A percentile compares a stretch with the other conserved stretches of the same genome.
Conservation (phyloP, 2,888 invertebrate genomes). For the Volucella bombylans region DNA sequence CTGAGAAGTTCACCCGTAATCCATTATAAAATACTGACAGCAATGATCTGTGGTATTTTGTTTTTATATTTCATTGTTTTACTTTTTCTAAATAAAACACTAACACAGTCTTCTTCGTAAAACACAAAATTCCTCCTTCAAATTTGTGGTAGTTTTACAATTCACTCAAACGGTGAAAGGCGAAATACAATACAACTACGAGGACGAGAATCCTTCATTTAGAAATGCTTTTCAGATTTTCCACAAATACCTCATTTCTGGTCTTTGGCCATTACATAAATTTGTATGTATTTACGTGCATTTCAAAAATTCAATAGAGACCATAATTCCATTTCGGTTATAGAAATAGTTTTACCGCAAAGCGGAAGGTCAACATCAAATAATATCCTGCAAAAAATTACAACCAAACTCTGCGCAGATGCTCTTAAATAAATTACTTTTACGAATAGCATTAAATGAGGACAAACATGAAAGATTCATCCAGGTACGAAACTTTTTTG, state of each 20-base stretch:
- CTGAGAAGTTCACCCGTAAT: no score
- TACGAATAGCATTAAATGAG: neutral
- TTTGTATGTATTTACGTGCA: slow-evolving; percentile 30
- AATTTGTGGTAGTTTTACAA: no score
- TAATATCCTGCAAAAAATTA: slow-evolving; percentile 42
- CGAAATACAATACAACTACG: no score
- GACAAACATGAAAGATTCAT: no score
- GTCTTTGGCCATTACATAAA: slow-evolving; percentile 9
- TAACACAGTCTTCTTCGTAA: no score
- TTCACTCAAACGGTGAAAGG: no score
- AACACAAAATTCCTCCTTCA: no score
- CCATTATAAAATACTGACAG: no score
- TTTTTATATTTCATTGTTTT: neutral
- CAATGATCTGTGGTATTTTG: no score
- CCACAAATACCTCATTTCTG: neutral
- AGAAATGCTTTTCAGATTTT: neutral
- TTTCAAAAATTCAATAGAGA: slow-evolving; percentile 40
- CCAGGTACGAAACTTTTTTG: no score
- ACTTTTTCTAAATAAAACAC: no score
- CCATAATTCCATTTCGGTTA: slow-evolving; percentile 30
- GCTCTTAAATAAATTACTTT: slow-evolving; percentile 68
- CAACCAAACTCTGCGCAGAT: slow-evolving; percentile 15
- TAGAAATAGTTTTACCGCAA: slow-evolving; percentile 58
- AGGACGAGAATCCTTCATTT: neutral
- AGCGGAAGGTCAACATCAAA: slow-evolving; percentile 51